Evolutionary conservation across 2,888 invertebrate genomes (phyloP).

Genomic region (Conistra vaccinii): DNA sequence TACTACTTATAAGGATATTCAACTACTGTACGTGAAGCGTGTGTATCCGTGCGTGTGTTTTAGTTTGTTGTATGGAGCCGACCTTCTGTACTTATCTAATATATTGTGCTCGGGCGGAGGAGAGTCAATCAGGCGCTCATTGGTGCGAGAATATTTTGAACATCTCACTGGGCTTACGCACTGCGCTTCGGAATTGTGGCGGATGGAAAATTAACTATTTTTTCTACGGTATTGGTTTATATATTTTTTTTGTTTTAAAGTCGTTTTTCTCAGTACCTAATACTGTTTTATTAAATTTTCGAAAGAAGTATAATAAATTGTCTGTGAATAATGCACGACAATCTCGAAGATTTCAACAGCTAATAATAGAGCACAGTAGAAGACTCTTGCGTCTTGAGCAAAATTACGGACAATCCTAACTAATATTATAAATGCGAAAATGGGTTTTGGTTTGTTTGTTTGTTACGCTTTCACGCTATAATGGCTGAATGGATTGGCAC

Average conservation of each 20-base stretch:
- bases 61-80: not conserved
- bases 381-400: not conserved
- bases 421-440: too few species aligned
- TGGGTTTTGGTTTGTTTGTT: too few species aligned
- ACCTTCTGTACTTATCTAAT: conserved; percentile 8
- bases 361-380: not conserved
- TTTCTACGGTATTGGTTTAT: not conserved
- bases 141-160: conserved; percentile 60
- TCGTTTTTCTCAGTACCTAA: not conserved
- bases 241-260: not conserved
- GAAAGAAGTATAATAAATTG: not conserved
- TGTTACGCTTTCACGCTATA: too few species aligned
- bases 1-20: too few species aligned
- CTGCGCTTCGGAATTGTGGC: conserved; percentile 14
- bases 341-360: not conserved
- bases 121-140: conserved; percentile 63
- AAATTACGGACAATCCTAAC: not conserved
- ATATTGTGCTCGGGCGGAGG: conserved; percentile 1
- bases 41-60: not conserved
- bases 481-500: too few species aligned
- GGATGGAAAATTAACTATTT: not conserved
- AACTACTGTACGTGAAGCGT: not conserved
- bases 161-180: conserved; percentile 42
- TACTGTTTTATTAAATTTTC: not conserved
- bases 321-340: not conserved